Percentiles rank a stretch among this genome's conserved stretches.
Evolutionary conservation across 1,140 invertebrate genomes (phyloP).

Genomic region (roundworm (Caenorhabditis elegans)): DNA sequence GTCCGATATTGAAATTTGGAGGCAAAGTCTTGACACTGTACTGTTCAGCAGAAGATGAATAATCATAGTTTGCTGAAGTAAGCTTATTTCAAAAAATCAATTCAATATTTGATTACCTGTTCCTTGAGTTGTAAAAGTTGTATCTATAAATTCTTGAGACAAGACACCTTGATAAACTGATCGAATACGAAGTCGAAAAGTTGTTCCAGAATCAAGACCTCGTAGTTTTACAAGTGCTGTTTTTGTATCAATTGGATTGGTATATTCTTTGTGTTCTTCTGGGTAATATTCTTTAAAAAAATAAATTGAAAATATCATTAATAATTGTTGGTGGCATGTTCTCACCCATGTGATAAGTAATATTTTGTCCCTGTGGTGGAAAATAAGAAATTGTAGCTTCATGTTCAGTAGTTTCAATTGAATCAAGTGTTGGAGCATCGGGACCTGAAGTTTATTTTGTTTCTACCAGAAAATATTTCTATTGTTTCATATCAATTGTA

Average conservation of each 20-base stretch:
- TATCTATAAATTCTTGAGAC: slow-evolving; percentile 40
- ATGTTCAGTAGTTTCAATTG: slow-evolving; percentile 43
- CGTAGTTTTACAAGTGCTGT: slow-evolving; percentile 38
- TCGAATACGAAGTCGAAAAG: slow-evolving; percentile 34
- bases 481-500: no score
- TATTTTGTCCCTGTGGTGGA: slow-evolving; percentile 44
- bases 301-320: neutral
- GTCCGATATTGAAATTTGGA: slow-evolving; percentile 36
- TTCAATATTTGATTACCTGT: neutral
- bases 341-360: slow-evolving; percentile 42
- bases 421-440: slow-evolving; percentile 43
- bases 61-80: slow-evolving; percentile 28
- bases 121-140: slow-evolving; percentile 43
- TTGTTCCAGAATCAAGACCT: slow-evolving; percentile 44
- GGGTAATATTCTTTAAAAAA: slow-evolving; percentile 48
- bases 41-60: slow-evolving; percentile 27
- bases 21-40: slow-evolving; percentile 41
- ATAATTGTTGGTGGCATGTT: neutral
- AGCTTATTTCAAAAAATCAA: neutral
- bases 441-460: slow-evolving; percentile 44
- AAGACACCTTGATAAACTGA: slow-evolving; percentile 38
- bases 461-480: no score
- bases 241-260: slow-evolving; percentile 46
- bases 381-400: slow-evolving; percentile 52
- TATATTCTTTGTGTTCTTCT: slow-evolving; percentile 43